These are phyloP conservation scores for Planococcus citri DNA, from an alignment of 1,140 invertebrate genomes.

Conservation along the genomic window DNA sequence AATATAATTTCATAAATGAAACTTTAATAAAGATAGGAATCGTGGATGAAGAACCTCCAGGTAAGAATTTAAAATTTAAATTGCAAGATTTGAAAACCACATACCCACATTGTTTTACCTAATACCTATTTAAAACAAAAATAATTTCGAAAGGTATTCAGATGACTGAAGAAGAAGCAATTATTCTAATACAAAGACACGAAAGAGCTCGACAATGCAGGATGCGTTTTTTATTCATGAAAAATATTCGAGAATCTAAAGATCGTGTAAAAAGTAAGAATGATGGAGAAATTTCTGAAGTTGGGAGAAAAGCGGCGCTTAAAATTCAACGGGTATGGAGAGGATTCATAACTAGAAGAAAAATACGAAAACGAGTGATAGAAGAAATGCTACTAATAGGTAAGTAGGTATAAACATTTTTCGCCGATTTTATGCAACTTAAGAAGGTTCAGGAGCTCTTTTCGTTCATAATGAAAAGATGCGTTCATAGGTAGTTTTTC, in stretches of 20 bases:
- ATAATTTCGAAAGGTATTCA: not conserved
- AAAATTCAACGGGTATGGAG: slow-evolving; percentile 72
- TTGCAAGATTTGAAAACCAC: not conserved
- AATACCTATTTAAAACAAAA: too few species aligned
- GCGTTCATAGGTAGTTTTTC: not conserved
- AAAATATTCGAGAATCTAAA: slow-evolving; percentile 66
- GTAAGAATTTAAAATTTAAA: slow-evolving; percentile 22
- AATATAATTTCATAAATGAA: slow-evolving; percentile 47
- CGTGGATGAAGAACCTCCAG: slow-evolving; percentile 42
- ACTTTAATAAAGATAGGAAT: slow-evolving; percentile 53
- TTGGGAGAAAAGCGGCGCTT: slow-evolving; percentile 48
- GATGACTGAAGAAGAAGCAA: slow-evolving; percentile 69
- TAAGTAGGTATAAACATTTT: slow-evolving; percentile 23
- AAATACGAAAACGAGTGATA: slow-evolving; percentile 52
- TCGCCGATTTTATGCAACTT: not conserved
- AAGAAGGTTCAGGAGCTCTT: not conserved
- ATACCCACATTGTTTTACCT: too few species aligned
- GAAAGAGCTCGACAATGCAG: slow-evolving; percentile 81
- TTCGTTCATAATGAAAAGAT: not conserved
- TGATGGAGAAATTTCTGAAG: slow-evolving; percentile 36
- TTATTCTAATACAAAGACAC: slow-evolving; percentile 73
- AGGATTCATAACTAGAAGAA: slow-evolving; percentile 56
- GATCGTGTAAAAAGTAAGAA: slow-evolving; percentile 41
- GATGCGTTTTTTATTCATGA: slow-evolving; percentile 69
- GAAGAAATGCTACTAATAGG: slow-evolving; percentile 81